Evolutionary conservation across 2,113 vertebrate genomes (phyloP), one percentile per base, ranked within the genome.

Genomic region (Baryphthengus martii): DNA sequence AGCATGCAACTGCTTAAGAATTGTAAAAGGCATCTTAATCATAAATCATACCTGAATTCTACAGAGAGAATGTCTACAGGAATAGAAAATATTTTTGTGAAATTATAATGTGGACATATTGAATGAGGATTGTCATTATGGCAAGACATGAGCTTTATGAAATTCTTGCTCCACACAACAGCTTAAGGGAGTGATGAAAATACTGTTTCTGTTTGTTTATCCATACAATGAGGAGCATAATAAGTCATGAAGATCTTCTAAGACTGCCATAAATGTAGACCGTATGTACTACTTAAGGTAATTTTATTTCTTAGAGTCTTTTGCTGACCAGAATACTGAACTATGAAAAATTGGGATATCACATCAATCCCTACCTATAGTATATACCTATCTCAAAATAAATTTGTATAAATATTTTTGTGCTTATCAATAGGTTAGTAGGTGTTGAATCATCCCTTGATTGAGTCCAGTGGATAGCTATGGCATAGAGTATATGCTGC

Each of bases 151-250:
- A 75, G 4, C 9, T 39, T 63, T 44, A 21, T 18, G 9, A 47
- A 81, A n/a, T 50, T 65, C 52, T 20, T 81, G 52, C 23, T 66
- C 40, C 3, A 3, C 23, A 4, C 13, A 35, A 9, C 5, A 2
- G 3, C 45, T 72, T 66, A 55, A 61, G 11, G 61, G 9, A 37
- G 5, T 71, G 12, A 61, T 5, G 7, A 68, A 90, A 83, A 65
- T 59, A 45, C 3, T n/a, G 28, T 18, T 50, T 89, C 40, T 67
- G 7, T 62, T 56, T 77, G 11, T 72, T 76, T 77, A 80, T 23
- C 33, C 7, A 7, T 50, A 50, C 15, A 61, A 37, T 19, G 8
- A 16, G 7, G 7, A 62, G 4, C 0, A 0, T 50, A 20, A 28
- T 13, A 55, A 44, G 5, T 53, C 3, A 45, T 17, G 17, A 45